These are phyloP conservation scores for Rhabdomys dilectus DNA, from an alignment of 2,113 vertebrate species.

Conservation along the genomic window DNA sequence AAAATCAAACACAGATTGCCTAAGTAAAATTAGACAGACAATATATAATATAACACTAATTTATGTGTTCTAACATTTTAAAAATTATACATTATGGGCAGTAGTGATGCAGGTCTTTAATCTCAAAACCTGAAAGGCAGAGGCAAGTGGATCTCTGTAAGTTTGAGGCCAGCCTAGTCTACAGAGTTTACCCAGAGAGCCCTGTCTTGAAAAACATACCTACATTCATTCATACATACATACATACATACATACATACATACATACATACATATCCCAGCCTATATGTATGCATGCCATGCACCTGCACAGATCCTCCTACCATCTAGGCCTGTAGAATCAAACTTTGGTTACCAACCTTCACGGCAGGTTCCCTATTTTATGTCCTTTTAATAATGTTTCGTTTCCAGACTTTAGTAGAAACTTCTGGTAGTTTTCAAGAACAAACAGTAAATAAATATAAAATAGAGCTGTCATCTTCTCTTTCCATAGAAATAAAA, in stretches of 20 bases:
- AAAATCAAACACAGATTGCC: neutral
- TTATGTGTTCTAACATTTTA: neutral
- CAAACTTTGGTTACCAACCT: neutral
- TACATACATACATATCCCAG: neutral
- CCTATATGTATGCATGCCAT: neutral
- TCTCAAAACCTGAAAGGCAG: neutral
- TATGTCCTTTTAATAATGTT: neutral
- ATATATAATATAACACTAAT: neutral
- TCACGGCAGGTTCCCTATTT: neutral
- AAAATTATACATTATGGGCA: neutral
- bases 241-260: neutral
- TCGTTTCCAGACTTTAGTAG: neutral
- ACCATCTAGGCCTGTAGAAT: neutral
- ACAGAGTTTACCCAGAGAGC: neutral
- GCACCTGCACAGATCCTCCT: neutral
- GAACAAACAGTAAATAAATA: neutral
- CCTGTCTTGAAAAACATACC: neutral
- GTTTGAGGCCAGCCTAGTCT: neutral
- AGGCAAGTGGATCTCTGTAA: neutral
- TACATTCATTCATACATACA: too few species aligned
- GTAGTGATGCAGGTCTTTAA: neutral
- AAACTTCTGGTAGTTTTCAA: neutral
- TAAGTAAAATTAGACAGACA: neutral
- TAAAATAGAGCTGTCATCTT: neutral
- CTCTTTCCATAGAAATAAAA: neutral